Base-by-base conservation (phyloP, 2,113 vertebrate species). In the Malurus melanocephalus region DNA sequence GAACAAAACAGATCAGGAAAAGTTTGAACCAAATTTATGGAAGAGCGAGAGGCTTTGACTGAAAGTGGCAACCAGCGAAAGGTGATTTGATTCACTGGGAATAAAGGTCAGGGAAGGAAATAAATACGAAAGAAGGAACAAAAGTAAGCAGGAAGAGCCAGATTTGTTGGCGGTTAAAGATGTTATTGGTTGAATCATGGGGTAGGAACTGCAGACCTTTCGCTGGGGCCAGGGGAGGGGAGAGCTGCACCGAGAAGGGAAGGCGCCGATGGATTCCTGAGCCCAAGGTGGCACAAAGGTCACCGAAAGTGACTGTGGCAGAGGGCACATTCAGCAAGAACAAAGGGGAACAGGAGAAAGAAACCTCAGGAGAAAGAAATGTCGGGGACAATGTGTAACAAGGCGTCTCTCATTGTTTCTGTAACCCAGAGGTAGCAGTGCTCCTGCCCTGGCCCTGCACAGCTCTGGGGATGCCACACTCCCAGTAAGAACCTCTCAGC, bases 321-420 rank as follows among this genome's bases (percentile, higher is more conserved):
- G 43, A 80, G 42, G n/a, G 65, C 0, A 2, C 17, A 0, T 32
- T 46, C 11, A 7, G 28, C 40, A 59, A n/a, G 16, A 53, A 69
- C 48, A 26, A 49, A 23, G 49, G 6, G 9, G 27, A 5, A 26
- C 3, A 49, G n/a, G 20, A 49, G 61, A 32, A 22, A 75, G 38
- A 17, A 53, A 53, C 1, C 9, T 26, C 46, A 8, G 60, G 55
- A 46, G 35, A 35, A 38, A 38, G 38, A 38, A 38, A 38, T 38
- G 38, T 38, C 9, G 10, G 38, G 38, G 64, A 17, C 38, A 27
- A 4, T 1, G 24, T 8, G 51, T 10, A 32, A 80, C 66, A 15
- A 6, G 0, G 20, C 11, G 52, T 18, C 38, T 22, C 0, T 1
- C 45, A 6, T 6, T 12, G 49, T 19, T 65, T 16, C 67, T 69